Evolutionary conservation across 2,888 invertebrate species (phyloP), one percentile per base, ranked within the genome.

Genomic region (Lithophane socia): DNA sequence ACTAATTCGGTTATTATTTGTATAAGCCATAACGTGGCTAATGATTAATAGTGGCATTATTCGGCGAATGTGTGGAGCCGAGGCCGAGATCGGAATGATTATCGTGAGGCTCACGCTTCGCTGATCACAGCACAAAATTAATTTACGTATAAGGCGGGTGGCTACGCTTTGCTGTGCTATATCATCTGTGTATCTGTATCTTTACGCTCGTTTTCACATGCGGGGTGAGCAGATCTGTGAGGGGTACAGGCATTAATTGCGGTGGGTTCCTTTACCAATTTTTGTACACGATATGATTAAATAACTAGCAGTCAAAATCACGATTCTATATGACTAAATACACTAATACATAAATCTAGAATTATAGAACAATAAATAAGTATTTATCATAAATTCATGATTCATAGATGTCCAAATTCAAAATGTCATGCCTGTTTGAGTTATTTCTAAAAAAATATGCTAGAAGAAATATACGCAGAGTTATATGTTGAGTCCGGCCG

Each of bases 41-140:
- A 92, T 93, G 94, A 94, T 94, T 93, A 93, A 94, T 94, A 92
- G 93, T 91, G 86, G 91, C 90, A 91, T 92, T 93, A 92, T 92
- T 91, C 90, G 90, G 88, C 89, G 89, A 92, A 90, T 91, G 90
- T 88, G 89, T 88, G 89, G 87, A 85, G 89, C 87, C 84, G 86
- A 87, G 85, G 83, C 91, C 90, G 90, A 95, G 94, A 95, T 95
- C 89, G 90, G 91, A 92, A 92, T 93, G 94, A 95, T 94, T 96
- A 95, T 95, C 94, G 93, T 91, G 91, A 90, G 88, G 89, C 90
- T 94, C 89, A 93, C 93, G 94, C 92, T 93, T 90, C 92, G 93
- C 89, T 94, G 95, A 92, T 93, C 95, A 93, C 91, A 92, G 92
- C 90, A 92, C 93, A 93, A 95, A 94, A 96, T 96, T 96, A 95